These are phyloP conservation scores for Apodemus speciosus DNA, from an alignment of 2,113 vertebrate genomes.

Conservation along the genomic window DNA sequence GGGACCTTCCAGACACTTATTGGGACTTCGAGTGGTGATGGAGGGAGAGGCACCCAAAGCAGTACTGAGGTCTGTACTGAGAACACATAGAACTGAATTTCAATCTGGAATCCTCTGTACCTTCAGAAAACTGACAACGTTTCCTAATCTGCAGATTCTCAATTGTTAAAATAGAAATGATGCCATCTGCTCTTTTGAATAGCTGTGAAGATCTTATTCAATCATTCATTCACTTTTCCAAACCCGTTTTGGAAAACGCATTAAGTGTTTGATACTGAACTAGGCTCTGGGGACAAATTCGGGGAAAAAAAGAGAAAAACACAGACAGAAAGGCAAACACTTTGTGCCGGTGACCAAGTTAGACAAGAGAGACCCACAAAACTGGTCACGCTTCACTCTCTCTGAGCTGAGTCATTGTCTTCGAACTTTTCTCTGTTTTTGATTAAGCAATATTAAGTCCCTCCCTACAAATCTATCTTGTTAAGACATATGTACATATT, in stretches of 20 bases:
- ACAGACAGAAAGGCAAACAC: not conserved
- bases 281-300: not conserved
- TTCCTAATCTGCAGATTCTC: conserved; percentile 38
- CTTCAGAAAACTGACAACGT: conserved; percentile 36
- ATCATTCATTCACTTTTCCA: conserved; percentile 30
- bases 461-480: not conserved
- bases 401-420: not conserved
- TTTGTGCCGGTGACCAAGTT: not conserved
- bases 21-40: not conserved
- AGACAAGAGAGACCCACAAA: not conserved
- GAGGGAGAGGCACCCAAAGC: not conserved
- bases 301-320: not conserved
- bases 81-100: conserved; percentile 15
- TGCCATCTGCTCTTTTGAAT: conserved; percentile 47
- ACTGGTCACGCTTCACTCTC: not conserved
- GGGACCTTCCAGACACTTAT: not conserved
- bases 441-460: not conserved
- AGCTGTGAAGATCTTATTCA: not conserved
- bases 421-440: not conserved
- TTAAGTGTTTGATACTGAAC: not conserved
- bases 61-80: accelerated
- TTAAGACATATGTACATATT: not conserved
- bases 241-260: not conserved
- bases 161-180: conserved; percentile 61
- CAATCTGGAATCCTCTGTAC: conserved; percentile 23